Evolutionary conservation across 2,113 vertebrate species (phyloP).

Genomic region (Platichthys stellatus): DNA sequence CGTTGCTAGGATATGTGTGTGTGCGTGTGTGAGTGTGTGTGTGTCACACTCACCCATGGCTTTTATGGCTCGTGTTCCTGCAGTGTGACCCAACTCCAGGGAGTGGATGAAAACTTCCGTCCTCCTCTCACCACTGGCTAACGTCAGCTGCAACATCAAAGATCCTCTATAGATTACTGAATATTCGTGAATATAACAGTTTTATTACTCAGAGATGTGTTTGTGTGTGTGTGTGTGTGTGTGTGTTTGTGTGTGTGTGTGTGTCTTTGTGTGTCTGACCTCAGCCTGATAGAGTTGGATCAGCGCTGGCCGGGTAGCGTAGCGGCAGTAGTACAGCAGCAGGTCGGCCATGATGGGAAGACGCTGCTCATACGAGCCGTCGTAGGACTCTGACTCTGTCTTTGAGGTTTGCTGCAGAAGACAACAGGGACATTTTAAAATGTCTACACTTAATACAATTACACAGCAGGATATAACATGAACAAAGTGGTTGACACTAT

Average conservation of each 20-base stretch:
- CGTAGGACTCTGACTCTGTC: conserved; percentile 77
- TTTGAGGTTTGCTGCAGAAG: conserved; percentile 84
- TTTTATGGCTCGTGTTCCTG: conserved; percentile 91
- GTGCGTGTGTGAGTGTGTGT: background rate
- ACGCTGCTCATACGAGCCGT: conserved; percentile 77
- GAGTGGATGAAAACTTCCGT: conserved; percentile 96
- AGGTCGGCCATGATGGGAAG: conserved; percentile 94
- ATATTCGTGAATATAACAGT: background rate
- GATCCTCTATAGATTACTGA: background rate
- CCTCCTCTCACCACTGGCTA: conserved; percentile 87
- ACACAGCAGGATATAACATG: background rate
- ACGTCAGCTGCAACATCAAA: conserved; percentile 85
- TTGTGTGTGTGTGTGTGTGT: no score
- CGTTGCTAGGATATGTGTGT: conserved; percentile 20
- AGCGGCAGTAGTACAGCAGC: conserved; percentile 95
- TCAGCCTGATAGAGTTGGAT: conserved; percentile 95
- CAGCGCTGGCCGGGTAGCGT: conserved; percentile 85
- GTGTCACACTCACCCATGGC: conserved; percentile 87
- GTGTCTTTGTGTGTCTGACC: conserved; percentile 76
- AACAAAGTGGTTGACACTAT: background rate
- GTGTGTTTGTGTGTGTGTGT: no score
- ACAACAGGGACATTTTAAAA: conserved; percentile 1
- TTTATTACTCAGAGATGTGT: background rate
- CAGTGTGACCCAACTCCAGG: conserved; percentile 93
- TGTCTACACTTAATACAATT: background rate